A percentile compares a stretch with the other conserved stretches of the same genome.
Evolutionary conservation across 2,113 vertebrate genomes (phyloP).

Genomic region (Elgaria multicarinata): DNA sequence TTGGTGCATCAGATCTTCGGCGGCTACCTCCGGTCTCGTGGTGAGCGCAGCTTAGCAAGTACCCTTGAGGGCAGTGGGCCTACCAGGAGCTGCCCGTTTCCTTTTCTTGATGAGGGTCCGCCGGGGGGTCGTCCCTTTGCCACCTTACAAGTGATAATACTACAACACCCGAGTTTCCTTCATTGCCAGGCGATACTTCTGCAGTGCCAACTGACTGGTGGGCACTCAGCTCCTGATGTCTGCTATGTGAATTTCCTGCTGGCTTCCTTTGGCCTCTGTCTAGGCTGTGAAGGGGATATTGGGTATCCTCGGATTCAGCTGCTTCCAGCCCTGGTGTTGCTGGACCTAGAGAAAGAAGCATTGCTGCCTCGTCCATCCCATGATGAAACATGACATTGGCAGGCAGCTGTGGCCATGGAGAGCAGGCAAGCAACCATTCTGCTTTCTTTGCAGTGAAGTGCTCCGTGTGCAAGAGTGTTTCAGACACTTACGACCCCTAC

Average conservation of each 20-base stretch:
- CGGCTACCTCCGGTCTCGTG: constrained; percentile 93
- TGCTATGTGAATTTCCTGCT: neutral
- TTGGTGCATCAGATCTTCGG: constrained; percentile 97
- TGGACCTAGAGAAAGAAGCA: neutral
- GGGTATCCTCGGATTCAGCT: neutral
- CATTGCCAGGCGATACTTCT: neutral
- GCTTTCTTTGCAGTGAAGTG: constrained; percentile 87
- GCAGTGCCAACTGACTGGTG: neutral
- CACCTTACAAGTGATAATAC: neutral
- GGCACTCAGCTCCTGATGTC: neutral
- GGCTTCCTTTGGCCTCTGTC: neutral
- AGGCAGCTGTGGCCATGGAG: neutral
- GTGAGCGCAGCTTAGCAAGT: constrained; percentile 67
- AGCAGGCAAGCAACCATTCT: neutral
- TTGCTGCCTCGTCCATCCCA: neutral
- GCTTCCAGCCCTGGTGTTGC: neutral
- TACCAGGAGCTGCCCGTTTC: neutral
- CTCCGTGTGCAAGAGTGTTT: constrained; percentile 91
- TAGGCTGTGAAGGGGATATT: neutral
- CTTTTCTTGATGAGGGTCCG: neutral
- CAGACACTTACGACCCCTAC: constrained; percentile 94
- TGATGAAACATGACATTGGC: neutral
- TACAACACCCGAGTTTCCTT: neutral
- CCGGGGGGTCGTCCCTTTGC: neutral
- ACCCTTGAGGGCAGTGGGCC: neutral